Percentiles rank a stretch among this genome's conserved stretches.
Conservation (phyloP, 1,140 invertebrate genomes). For the Melipona quadrifasciata region DNA sequence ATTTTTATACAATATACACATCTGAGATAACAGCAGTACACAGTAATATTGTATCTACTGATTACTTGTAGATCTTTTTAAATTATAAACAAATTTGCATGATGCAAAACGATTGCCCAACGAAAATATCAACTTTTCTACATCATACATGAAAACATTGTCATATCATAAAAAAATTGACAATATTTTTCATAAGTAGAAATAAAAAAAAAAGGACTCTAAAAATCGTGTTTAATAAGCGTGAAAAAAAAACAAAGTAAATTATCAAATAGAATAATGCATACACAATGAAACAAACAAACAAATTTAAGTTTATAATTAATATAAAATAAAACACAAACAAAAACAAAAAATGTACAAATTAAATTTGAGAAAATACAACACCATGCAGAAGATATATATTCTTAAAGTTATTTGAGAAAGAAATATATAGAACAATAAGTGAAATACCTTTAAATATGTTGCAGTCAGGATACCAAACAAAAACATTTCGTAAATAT, state of each 20-base stretch:
- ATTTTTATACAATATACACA: neutral
- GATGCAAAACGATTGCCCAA: conserved; percentile 58
- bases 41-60: conserved; percentile 29
- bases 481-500: neutral
- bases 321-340: neutral
- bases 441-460: neutral
- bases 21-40: conserved; percentile 37
- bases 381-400: neutral
- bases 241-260: neutral
- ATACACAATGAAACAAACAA: neutral
- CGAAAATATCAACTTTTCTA: conserved; percentile 55
- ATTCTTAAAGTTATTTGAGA: neutral
- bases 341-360: neutral
- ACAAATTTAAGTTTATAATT: neutral
- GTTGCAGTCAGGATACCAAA: neutral
- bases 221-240: neutral
- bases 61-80: neutral
- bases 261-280: neutral
- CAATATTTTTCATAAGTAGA: neutral
- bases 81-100: neutral
- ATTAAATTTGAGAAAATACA: neutral
- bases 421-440: neutral
- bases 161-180: neutral
- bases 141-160: conserved; percentile 14
- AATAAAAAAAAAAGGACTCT: neutral